Conservation (phyloP, 2,113 vertebrate genomes). For the Petroica traversi region DNA sequence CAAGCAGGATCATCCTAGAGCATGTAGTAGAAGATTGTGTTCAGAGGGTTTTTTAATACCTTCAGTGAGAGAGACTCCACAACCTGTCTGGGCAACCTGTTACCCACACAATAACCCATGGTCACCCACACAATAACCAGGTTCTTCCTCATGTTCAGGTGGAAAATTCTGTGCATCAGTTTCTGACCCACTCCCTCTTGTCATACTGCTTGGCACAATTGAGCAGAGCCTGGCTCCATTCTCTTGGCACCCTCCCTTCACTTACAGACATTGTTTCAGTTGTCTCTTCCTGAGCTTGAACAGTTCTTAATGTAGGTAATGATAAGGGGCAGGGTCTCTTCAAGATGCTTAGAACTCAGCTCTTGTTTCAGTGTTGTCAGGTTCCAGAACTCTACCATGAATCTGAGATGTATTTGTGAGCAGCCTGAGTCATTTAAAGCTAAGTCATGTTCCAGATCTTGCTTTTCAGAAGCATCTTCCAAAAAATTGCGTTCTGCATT, state of each 20-base stretch:
- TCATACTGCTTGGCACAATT: rapidly evolving
- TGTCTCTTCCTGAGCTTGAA: not conserved
- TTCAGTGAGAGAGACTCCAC: not conserved
- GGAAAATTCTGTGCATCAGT: not conserved
- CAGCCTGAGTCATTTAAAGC: not conserved
- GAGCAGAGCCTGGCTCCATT: not conserved
- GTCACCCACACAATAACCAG: not conserved
- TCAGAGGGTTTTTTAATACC: not conserved
- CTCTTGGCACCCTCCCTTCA: not conserved
- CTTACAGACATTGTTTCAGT: not conserved
- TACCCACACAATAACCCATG: not conserved
- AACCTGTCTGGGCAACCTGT: not conserved
- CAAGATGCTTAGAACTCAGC: not conserved
- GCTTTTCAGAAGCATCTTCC: not conserved
- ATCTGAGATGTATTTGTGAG: not conserved
- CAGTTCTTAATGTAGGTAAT: not conserved
- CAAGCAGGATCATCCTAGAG: not conserved
- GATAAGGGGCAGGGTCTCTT: not conserved
- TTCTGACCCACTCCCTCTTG: not conserved
- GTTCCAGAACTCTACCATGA: not conserved
- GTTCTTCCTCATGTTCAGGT: not conserved
- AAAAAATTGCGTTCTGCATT: not conserved
- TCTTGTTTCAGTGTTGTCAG: not conserved
- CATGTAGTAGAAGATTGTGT: not conserved
- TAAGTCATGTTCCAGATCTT: not conserved